These are phyloP conservation scores for Peromyscus californicus DNA, from an alignment of 2,113 vertebrate species.

Conservation along the genomic window DNA sequence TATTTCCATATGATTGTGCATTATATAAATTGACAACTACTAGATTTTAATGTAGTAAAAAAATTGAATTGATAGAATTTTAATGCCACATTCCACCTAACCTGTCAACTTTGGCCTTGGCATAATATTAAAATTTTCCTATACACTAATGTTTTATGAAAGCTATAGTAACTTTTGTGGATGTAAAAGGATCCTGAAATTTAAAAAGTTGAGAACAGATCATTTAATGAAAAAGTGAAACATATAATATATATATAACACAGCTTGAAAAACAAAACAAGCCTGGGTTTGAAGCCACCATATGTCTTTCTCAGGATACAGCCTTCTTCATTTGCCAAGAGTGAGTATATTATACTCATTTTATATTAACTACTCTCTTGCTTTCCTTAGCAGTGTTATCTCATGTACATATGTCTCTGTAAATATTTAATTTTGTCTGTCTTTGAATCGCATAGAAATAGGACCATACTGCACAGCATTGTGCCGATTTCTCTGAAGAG, in stretches of 20 bases:
- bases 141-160: background rate
- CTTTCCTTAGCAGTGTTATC: constrained; percentile 27
- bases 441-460: background rate
- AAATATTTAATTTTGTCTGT: constrained; percentile 31
- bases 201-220: background rate
- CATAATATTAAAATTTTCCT: background rate
- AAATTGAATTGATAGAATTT: background rate
- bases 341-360: background rate
- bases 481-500: background rate
- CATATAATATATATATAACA: background rate
- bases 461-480: background rate
- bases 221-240: constrained; percentile 29
- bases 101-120: background rate
- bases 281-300: background rate
- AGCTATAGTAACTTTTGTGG: constrained; percentile 20
- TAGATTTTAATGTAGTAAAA: constrained; percentile 25
- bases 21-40: background rate
- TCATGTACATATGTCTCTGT: background rate
- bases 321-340: background rate
- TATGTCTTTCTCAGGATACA: background rate
- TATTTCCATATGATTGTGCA: background rate
- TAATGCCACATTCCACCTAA: background rate
- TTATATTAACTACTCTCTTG: constrained; percentile 8
- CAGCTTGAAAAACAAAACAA: constrained; percentile 31
- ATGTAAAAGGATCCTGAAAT: background rate